phyloP scores from a whole-genome alignment of 2,797 vertebrate species.

The Vultur gryphus region DNA sequence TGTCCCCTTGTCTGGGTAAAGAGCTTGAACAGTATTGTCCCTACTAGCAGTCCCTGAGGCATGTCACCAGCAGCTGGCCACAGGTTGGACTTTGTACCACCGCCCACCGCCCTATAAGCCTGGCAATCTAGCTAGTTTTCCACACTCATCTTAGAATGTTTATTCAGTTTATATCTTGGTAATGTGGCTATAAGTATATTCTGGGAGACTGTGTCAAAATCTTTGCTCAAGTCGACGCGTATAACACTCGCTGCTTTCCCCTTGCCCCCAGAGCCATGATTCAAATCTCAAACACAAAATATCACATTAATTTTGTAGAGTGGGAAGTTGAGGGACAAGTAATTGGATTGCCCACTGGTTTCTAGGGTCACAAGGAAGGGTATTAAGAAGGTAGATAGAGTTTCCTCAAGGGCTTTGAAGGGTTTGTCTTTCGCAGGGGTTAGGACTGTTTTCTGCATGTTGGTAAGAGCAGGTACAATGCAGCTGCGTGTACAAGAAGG shows the following conservation, averaged over 20 bases:
- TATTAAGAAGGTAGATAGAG: background rate
- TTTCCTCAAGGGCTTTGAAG: background rate
- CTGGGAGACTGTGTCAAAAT: background rate
- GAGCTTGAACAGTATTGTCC: background rate
- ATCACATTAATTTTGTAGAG: background rate
- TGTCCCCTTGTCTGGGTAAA: background rate
- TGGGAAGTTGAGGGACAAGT: background rate
- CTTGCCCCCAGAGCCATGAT: background rate
- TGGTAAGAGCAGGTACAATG: background rate
- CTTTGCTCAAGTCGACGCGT: background rate
- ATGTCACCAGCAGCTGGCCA: fast-evolving
- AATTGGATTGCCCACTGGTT: background rate
- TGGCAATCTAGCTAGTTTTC: background rate
- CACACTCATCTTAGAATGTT: background rate
- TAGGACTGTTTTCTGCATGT: background rate
- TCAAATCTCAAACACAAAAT: background rate
- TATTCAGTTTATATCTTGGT: background rate
- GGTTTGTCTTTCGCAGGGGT: background rate
- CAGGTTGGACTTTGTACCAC: background rate
- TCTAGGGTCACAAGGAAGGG: background rate
- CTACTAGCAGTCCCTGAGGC: fast-evolving
- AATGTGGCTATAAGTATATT: background rate
- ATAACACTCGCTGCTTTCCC: fast-evolving
- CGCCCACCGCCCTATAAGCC: background rate
- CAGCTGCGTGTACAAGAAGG: background rate